Evolutionary conservation across 1,140 invertebrate species (phyloP), one percentile per base, ranked within the genome.

Genomic region (Scaptodrosophila lebanonensis): DNA sequence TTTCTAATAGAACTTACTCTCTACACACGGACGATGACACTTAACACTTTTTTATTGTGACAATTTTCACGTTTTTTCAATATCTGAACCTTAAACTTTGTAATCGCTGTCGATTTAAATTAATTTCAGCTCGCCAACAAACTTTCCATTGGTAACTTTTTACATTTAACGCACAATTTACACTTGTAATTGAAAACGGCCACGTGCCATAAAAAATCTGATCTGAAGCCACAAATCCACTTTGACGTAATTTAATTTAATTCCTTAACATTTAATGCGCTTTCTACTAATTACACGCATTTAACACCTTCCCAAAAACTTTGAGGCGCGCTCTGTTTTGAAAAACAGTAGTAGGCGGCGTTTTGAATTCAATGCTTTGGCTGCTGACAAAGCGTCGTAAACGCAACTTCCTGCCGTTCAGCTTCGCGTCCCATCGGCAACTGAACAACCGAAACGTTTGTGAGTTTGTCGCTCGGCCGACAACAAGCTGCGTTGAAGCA

Each of bases 361-460:
- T 11, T 35, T 25, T 43, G 49, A 30, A 51, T 62, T 35, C 25
- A 49, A 13, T 22, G 32, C 25, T 30, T 35, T 44, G 29, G 42
- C 30, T 35, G 38, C 11, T 47, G 62, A 45, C 57, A 66, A 59
- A 54, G 68, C 68, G 73, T 65, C 73, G 73, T 69, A 73, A 73
- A 77, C 68, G 68, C 73, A 82, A 77, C 52, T 79, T 79, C 75
- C 73, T 73, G 73, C 72, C 73, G 73, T 67, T 63, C 71, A 48
- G 71, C 59, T 66, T 67, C 68, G 68, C 73, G 68, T 73, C 68
- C 73, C 54, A 73, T 79, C 73, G 73, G 73, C 73, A 61, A 77
- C 73, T 77, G 73, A 79, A 72, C 33, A 38, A 54, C 47, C 29
- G 11, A n/a, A n/a, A n/a, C n/a, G n/a, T n/a, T n/a, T n/a, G 15